A percentile compares a stretch with the other conserved stretches of the same genome.
phyloP scores from a whole-genome alignment of 1,140 invertebrate species.

The Adelges cooleyi region DNA sequence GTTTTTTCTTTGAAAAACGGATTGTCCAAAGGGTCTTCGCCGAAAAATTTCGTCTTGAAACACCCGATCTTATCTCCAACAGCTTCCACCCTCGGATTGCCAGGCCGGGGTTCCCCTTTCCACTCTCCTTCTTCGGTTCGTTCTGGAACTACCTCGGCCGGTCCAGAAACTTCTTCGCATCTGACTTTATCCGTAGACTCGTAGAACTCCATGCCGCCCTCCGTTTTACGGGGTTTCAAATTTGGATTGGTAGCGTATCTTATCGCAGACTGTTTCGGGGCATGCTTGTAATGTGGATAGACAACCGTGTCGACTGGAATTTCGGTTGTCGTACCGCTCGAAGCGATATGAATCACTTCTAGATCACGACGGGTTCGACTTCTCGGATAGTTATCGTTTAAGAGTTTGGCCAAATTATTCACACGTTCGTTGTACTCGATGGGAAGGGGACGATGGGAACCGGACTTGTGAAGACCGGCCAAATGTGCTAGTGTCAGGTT shows the following conservation, averaged over 20 bases:
- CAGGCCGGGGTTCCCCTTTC: slow-evolving; percentile 32
- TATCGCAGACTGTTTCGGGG: slow-evolving; percentile 43
- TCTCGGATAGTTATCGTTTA: slow-evolving; percentile 26
- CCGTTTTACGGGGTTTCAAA: slow-evolving; percentile 40
- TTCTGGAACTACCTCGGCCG: slow-evolving; percentile 38
- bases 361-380: background rate
- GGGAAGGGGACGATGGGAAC: slow-evolving; percentile 9
- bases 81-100: slow-evolving; percentile 40
- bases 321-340: slow-evolving; percentile 30
- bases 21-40: slow-evolving; percentile 57
- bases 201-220: slow-evolving; percentile 48
- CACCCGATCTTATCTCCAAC: slow-evolving; percentile 63
- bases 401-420: slow-evolving; percentile 30
- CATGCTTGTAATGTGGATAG: slow-evolving; percentile 41
- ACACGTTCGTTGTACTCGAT: slow-evolving; percentile 29
- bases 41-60: slow-evolving; percentile 59
- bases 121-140: slow-evolving; percentile 37
- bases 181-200: slow-evolving; percentile 41
- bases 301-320: slow-evolving; percentile 37
- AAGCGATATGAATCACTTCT: slow-evolving; percentile 26
- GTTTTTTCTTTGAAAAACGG: slow-evolving; percentile 54
- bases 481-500: slow-evolving; percentile 33
- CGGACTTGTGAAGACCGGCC: slow-evolving; percentile 22
- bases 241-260: slow-evolving; percentile 47
- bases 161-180: slow-evolving; percentile 39